Conservation (phyloP, 23 tunicate species). For the Botrylloides violaceus region DNA sequence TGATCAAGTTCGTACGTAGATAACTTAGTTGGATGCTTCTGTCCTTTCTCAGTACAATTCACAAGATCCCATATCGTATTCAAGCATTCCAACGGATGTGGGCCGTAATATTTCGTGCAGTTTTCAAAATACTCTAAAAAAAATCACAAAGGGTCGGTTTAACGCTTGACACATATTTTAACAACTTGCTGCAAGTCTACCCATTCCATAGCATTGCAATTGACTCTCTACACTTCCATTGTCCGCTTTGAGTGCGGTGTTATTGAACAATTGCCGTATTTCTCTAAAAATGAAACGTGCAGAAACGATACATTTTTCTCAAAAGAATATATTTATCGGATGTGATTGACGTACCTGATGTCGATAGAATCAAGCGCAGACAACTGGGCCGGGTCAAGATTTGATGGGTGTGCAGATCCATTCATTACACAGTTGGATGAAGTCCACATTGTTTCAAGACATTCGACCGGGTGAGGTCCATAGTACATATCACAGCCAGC, state of each 20-base stretch:
- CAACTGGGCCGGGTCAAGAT: not conserved
- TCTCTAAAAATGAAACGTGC: too few relatives aligned
- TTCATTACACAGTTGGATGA: not conserved
- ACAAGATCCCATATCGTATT: constrained; percentile 24
- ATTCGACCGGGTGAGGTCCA: constrained; percentile 16
- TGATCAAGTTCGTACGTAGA: too few relatives aligned
- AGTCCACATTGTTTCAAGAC: constrained; percentile 23
- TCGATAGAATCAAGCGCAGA: not conserved
- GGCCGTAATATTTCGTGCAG: constrained; percentile 23
- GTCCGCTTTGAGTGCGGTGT: too few relatives aligned
- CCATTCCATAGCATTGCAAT: too few relatives aligned
- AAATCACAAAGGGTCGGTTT: too few relatives aligned
- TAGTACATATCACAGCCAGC: constrained; percentile 2
- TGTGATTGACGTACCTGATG: not conserved
- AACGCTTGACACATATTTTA: too few relatives aligned
- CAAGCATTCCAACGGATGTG: constrained; percentile 16
- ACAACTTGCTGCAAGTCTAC: too few relatives aligned
- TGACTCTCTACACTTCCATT: too few relatives aligned
- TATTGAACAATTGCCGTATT: too few relatives aligned
- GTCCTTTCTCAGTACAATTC: too few relatives aligned
- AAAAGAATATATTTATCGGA: too few relatives aligned
- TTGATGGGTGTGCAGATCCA: not conserved
- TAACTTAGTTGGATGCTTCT: too few relatives aligned
- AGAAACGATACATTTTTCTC: not conserved
- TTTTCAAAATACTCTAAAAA: constrained; percentile 9